Evolutionary conservation across 2,888 invertebrate species (phyloP), one percentile per base, ranked within the genome.

Genomic region (Dynastes hyllus): DNA sequence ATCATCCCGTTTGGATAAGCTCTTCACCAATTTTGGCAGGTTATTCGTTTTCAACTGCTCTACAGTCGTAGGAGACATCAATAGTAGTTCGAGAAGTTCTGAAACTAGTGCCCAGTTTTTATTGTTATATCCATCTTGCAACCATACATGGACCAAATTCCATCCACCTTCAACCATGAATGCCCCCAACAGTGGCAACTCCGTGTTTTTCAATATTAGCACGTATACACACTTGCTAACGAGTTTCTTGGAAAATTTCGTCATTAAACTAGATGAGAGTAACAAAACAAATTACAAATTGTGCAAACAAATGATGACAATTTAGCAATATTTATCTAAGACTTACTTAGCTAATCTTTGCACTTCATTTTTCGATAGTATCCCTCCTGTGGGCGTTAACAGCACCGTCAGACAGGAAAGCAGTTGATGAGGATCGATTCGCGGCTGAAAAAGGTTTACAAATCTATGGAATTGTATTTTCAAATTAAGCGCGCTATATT

Each of bases 151-250:
- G 66, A 97, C 93, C 79, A 97, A 91, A 83, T 94, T 93, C 98
- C 98, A 99, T 66, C 98, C 98, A 82, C 97, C 97, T 79, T 94
- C 94, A 79, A 93, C 93, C 94, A 98, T 95, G 88, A 98, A 97
- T 92, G 95, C 93, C 80, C 95, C 95, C 76, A 98, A 91, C 80
- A 97, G 91, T 81, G 95, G 94, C 5, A 94, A 93, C 87, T 95
- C 94, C 11, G 98, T 97, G 81, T 94, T 94, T 89, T 96, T 96
- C 79, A 98, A 90, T 86, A 98, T 97, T 88, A 97, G 95, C 85
- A 97, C 94, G 87, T 98, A 98, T 86, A 98, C 95, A 90, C 98
- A 98, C 91, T 97, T 97, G 84, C 97, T 97, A 77, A 98, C 98
- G 83, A 98, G 91, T 89, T 98, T 98, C 88, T 96, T 97, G 0